A percentile compares a stretch with the other conserved stretches of the same genome.
These are phyloP conservation scores for Lepidurus apus DNA, from an alignment of 1,140 invertebrate species.

Conservation along the genomic window DNA sequence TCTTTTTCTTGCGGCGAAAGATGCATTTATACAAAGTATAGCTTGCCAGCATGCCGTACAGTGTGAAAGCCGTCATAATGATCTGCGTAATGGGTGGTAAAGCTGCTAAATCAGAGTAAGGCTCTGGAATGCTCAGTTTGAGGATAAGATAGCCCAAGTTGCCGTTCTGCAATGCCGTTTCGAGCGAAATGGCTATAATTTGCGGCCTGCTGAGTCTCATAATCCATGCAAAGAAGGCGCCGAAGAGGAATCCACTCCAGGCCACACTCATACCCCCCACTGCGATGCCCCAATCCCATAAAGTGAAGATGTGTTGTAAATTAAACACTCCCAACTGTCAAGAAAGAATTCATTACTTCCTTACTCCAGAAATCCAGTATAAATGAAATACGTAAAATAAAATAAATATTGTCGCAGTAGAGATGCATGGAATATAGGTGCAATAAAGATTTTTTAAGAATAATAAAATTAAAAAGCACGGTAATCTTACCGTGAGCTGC, in stretches of 20 bases:
- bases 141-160: constrained; percentile 49
- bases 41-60: constrained; percentile 35
- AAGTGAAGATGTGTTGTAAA: constrained; percentile 34
- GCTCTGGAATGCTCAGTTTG: constrained; percentile 46
- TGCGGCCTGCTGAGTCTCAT: constrained; percentile 37
- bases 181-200: constrained; percentile 50
- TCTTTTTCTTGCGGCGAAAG: background rate
- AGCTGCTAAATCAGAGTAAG: constrained; percentile 47
- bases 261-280: constrained; percentile 77
- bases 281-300: constrained; percentile 42
- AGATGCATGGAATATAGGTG: constrained; percentile 72
- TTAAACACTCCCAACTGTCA: constrained; percentile 33
- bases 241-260: constrained; percentile 76
- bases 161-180: constrained; percentile 52
- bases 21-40: background rate
- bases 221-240: constrained; percentile 46
- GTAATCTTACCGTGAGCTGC: background rate
- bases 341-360: background rate
- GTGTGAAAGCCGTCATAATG: constrained; percentile 40
- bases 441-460: constrained; percentile 77
- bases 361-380: constrained; percentile 41
- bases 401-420: constrained; percentile 61
- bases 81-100: constrained; percentile 44
- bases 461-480: constrained; percentile 72
- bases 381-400: constrained; percentile 55